phyloP scores from a whole-genome alignment of 2,797 vertebrate genomes.

The Decapterus maruadsi region DNA sequence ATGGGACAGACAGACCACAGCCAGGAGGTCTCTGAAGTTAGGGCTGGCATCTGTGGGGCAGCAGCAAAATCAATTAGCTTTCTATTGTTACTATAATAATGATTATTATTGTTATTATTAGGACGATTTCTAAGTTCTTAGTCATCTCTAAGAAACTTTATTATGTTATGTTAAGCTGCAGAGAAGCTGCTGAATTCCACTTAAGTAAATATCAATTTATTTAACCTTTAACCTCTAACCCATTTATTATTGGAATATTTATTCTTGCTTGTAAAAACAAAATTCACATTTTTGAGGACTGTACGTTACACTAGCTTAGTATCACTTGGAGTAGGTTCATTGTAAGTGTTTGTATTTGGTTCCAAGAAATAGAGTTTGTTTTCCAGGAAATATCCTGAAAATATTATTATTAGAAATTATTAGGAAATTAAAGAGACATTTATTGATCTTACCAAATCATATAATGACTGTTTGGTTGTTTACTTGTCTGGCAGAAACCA shows the following conservation, averaged over 20 bases:
- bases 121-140: no score
- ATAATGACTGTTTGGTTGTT: not conserved
- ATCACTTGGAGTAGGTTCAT: not conserved
- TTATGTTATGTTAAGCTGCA: not conserved
- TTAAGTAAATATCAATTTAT: not conserved
- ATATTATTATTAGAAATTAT: no score
- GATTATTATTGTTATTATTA: no score
- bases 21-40: constrained; percentile 93
- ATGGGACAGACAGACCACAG: constrained; percentile 94
- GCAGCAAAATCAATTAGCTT: constrained; percentile 9
- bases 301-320: not conserved
- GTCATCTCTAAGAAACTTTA: not conserved
- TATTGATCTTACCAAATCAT: no score
- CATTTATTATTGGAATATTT: not conserved
- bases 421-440: no score
- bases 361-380: no score
- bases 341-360: not conserved
- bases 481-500: not conserved
- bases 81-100: not conserved
- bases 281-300: not conserved
- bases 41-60: constrained; percentile 84
- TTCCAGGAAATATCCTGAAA: no score
- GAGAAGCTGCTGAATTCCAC: not conserved
- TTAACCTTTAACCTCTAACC: no score
- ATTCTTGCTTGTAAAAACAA: not conserved